Base-by-base conservation (phyloP, 2,888 invertebrate species). In the Stegophylla sp. region DNA sequence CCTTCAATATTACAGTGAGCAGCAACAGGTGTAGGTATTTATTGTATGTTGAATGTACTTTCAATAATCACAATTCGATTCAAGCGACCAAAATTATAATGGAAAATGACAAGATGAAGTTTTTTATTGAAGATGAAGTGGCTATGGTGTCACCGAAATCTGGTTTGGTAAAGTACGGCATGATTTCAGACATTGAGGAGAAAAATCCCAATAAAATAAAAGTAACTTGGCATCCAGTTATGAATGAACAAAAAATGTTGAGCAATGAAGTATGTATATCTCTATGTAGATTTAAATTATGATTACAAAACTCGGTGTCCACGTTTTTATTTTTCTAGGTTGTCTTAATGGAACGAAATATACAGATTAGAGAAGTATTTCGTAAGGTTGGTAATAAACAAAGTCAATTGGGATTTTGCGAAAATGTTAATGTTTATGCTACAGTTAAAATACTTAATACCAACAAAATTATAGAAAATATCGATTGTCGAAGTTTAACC, bases 331-430 rank as follows among this genome's bases (percentile, higher is more conserved):
- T 34, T 71, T 84, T 85, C 7, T 85, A 96, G 94, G 93, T 97
- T 84, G 92, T 93, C 43, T 87, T 97, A 83, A 93, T 94, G 79
- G 96, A 96, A 86, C 89, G 97, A 82, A 94, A 95, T 12, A 88
- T 97, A 82, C 94, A 96, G 92, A 96, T 96, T 1, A 96, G 95
- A 12, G 95, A 96, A 89, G 94, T 95, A 1, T 94, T 95, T 7
- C 89, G 93, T 73, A 90, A 92, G 82, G 90, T 94, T 83, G 90
- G 92, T 82, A 92, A 92, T 66, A 92, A 93, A 85, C 95, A 96
- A 86, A 95, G 95, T 0, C 97, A 97, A 86, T 89, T 94, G 83
- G 97, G 97, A 41, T 97, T 96, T 87, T 96, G 97, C 85, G 91
- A 95, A 82, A 92, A 94, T 85, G 93, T 95, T 43, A 91, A 92